These are phyloP conservation scores for Antheraea yamamai DNA, from an alignment of 2,888 invertebrate species.

Conservation along the genomic window DNA sequence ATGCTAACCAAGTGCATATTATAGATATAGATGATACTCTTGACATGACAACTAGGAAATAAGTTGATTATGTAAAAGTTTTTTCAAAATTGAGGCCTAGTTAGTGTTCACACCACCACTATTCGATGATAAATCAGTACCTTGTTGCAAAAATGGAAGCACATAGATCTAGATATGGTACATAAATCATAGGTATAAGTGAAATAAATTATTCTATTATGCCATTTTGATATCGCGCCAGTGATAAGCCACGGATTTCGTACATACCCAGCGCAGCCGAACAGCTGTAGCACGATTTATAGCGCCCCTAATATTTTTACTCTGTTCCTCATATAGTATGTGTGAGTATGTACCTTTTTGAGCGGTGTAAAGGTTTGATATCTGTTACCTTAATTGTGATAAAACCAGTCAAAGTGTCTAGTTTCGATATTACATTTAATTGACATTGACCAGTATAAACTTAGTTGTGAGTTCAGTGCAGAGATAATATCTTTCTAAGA, in stretches of 20 bases:
- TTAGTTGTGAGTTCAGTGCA: too few species aligned
- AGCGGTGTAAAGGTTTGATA: neutral
- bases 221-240: too few species aligned
- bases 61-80: neutral
- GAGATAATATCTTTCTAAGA: too few species aligned
- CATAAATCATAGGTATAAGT: too few species aligned
- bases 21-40: neutral
- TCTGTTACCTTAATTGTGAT: neutral
- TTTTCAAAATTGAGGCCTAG: neutral
- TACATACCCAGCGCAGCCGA: neutral
- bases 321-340: neutral
- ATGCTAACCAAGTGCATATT: neutral
- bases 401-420: neutral
- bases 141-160: too few species aligned
- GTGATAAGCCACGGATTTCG: neutral
- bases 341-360: neutral
- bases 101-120: neutral
- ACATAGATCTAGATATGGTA: too few species aligned
- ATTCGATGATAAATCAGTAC: too few species aligned
- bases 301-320: neutral
- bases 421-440: too few species aligned
- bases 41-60: neutral
- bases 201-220: too few species aligned
- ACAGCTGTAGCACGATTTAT: neutral
- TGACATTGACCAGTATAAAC: too few species aligned